A percentile compares a stretch with the other conserved stretches of the same genome.
Conservation (phyloP, 2,113 vertebrate species). For the Himantopus leucocephalus region DNA sequence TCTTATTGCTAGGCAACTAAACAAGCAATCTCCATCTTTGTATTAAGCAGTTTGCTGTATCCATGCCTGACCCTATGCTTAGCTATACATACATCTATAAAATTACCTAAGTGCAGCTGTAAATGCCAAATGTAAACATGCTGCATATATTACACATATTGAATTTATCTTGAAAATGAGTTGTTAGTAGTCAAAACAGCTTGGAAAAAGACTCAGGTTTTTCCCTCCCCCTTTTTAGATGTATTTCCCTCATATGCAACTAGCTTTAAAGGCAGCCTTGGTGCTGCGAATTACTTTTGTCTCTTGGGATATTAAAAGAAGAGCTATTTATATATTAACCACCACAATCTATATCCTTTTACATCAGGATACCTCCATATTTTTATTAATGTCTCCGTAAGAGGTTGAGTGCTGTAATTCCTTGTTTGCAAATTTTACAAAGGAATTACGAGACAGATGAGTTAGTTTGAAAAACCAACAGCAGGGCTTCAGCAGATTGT, state of each 20-base stretch:
- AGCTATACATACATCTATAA: not conserved
- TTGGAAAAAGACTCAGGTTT: constrained; percentile 10
- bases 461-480: not conserved
- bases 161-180: constrained; percentile 41
- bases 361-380: not conserved
- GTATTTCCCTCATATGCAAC: not conserved
- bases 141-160: not conserved
- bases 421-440: constrained; percentile 16
- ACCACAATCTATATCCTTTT: not conserved
- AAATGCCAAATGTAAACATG: constrained; percentile 2
- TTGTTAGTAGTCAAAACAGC: constrained; percentile 9
- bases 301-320: not conserved
- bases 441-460: not conserved
- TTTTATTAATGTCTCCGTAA: constrained; percentile 1
- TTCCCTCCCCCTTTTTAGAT: not conserved
- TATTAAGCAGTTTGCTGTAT: not conserved
- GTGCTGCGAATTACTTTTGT: not conserved
- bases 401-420: not conserved
- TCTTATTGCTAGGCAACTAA: constrained; percentile 65
- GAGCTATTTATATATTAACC: not conserved
- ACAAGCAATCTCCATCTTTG: constrained; percentile 12
- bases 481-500: not conserved
- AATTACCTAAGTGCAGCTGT: not conserved
- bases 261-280: not conserved
- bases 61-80: not conserved